phyloP scores from a whole-genome alignment of 1,140 invertebrate species.

The Bombus pyrosoma region DNA sequence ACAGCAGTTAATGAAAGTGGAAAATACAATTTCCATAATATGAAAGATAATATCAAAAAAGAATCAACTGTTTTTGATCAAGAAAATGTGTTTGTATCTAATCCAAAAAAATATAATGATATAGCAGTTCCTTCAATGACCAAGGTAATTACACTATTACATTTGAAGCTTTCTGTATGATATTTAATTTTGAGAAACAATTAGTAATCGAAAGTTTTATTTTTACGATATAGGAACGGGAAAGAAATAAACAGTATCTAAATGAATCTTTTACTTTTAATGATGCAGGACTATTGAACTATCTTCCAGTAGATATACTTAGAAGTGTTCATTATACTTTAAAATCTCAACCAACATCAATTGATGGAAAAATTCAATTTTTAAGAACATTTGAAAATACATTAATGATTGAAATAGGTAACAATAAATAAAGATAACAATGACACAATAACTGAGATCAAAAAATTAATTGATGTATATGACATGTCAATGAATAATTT shows the following conservation, averaged over 20 bases:
- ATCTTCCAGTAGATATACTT: constrained; percentile 77
- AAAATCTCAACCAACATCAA: constrained; percentile 70
- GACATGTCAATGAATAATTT: background rate
- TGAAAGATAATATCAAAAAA: background rate
- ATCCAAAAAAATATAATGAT: background rate
- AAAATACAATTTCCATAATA: background rate
- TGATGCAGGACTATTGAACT: constrained; percentile 58
- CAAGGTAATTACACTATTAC: background rate
- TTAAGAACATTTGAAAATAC: constrained; percentile 73
- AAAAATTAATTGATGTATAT: background rate
- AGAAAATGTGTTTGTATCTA: background rate
- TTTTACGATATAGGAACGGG: background rate
- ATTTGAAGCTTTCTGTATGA: background rate
- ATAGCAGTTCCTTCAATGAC: background rate
- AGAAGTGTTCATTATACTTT: constrained; percentile 75
- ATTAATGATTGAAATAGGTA: constrained; percentile 75
- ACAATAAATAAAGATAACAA: background rate
- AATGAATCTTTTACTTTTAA: constrained; percentile 5
- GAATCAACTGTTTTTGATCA: background rate
- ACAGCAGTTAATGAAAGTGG: background rate
- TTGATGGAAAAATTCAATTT: constrained; percentile 76
- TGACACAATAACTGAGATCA: background rate
- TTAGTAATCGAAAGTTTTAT: background rate
- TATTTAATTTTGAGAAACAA: background rate
- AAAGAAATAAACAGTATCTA: background rate